These are phyloP conservation scores for Bombus terrestris DNA, from an alignment of 1,140 invertebrate genomes.

Conservation along the genomic window DNA sequence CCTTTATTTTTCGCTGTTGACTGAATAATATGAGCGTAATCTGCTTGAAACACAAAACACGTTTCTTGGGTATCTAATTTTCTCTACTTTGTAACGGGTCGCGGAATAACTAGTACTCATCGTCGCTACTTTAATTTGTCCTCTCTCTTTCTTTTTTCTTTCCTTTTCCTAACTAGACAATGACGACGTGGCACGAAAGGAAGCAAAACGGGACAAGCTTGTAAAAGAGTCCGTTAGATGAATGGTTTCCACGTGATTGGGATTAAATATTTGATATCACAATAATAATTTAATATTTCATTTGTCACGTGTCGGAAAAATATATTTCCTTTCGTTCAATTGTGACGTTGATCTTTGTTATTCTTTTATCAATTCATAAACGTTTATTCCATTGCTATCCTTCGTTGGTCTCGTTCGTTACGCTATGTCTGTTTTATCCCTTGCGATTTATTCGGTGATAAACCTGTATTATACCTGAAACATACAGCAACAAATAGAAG, in stretches of 20 bases:
- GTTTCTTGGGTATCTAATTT: conserved; percentile 36
- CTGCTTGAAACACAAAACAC: neutral
- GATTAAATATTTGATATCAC: neutral
- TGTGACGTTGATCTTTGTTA: neutral
- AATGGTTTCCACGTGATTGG: neutral
- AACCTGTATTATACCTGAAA: neutral
- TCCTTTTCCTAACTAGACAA: neutral
- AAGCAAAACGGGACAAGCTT: neutral
- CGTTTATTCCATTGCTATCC: neutral
- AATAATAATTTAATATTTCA: neutral
- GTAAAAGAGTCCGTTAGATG: neutral
- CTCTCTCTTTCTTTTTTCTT: neutral
- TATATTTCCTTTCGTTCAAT: neutral
- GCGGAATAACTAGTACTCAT: conserved; percentile 28
- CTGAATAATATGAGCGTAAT: conserved; percentile 1
- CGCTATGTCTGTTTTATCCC: neutral
- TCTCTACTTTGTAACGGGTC: conserved; percentile 35
- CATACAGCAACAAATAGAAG: neutral
- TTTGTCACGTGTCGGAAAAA: neutral
- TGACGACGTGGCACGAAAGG: neutral
- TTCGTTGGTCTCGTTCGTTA: neutral
- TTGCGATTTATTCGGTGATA: neutral
- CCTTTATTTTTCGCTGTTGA: neutral
- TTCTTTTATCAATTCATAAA: neutral
- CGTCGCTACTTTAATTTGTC: conserved; percentile 24